Base-by-base conservation (phyloP, 2,888 invertebrate genomes). In the Balanococcus diminutus region DNA sequence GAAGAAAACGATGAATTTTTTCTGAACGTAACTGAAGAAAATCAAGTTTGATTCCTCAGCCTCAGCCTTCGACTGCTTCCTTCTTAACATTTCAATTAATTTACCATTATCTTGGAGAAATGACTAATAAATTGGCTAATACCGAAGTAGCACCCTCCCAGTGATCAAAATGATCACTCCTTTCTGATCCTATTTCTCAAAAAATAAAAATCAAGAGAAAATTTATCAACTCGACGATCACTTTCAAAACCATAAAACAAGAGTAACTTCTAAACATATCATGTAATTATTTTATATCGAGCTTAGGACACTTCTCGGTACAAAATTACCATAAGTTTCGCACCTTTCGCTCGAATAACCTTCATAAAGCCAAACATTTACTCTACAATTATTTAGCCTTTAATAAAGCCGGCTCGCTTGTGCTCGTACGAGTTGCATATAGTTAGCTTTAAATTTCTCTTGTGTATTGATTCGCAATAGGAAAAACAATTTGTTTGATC, bases 401-500 rank as follows among this genome's bases (percentile, higher is more conserved):
- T 11, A 46, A 46, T n/a, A n/a, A 46, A n/a, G 46, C 46, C 46
- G 46, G n/a, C 46, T n/a, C n/a, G n/a, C n/a, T n/a, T n/a, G n/a
- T n/a, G n/a, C n/a, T n/a, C n/a, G n/a, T n/a, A n/a, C n/a, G 11
- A n/a, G n/a, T 14, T 6, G 46, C n/a, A 46, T 14, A 46, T n/a
- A 46, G 0, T n/a, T 1, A 11, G 3, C 16, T 46, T 14, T 4
- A 6, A 46, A n/a, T 46, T 46, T 46, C 14, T n/a, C 46, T 46
- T 46, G n/a, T 46, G n/a, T 28, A 67, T 67, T 28, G 16, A 67
- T 67, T 67, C 25, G 67, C 67, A 16, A 9, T 14, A 25, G 28
- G 22, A 46, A 67, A 28, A 67, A 67, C 67, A 28, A 67, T 67
- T 67, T 28, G 67, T 67, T 67, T 67, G 67, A 67, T 67, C 67